phyloP scores from a whole-genome alignment of 2,113 vertebrate genomes.

The Melanocharis versteri region DNA sequence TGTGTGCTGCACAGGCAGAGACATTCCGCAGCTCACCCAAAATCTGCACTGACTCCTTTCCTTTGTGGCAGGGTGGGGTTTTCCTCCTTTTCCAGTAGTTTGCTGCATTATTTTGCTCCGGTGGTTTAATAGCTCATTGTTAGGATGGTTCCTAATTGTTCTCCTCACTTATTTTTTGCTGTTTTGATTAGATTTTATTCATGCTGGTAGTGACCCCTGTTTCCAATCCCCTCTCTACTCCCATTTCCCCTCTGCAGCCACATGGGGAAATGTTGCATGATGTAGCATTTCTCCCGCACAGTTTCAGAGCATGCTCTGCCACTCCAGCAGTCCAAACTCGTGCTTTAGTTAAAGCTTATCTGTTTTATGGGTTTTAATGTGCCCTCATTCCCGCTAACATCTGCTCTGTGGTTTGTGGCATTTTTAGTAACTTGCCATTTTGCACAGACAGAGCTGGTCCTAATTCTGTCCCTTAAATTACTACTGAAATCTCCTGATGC shows the following conservation, averaged over 20 bases:
- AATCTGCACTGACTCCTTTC: background rate
- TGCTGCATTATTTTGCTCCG: background rate
- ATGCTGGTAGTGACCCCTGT: background rate
- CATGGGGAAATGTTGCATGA: background rate
- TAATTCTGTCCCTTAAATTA: background rate
- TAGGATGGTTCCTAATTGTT: background rate
- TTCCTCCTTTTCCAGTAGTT: background rate
- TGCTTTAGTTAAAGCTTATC: background rate
- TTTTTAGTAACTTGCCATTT: background rate
- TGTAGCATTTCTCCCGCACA: background rate
- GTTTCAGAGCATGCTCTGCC: constrained; percentile 3
- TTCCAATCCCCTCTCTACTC: background rate
- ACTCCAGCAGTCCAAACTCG: background rate
- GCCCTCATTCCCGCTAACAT: background rate
- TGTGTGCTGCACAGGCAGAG: background rate
- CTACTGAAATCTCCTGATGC: background rate
- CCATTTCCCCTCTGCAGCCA: background rate
- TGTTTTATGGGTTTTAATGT: background rate
- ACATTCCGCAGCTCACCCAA: background rate
- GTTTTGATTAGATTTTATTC: background rate
- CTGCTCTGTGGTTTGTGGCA: background rate
- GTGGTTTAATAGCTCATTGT: background rate
- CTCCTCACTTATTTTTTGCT: background rate
- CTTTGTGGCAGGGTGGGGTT: background rate
- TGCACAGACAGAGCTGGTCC: background rate